Conservation (phyloP, 2,113 vertebrate species). For the Fregetta grallaria region DNA sequence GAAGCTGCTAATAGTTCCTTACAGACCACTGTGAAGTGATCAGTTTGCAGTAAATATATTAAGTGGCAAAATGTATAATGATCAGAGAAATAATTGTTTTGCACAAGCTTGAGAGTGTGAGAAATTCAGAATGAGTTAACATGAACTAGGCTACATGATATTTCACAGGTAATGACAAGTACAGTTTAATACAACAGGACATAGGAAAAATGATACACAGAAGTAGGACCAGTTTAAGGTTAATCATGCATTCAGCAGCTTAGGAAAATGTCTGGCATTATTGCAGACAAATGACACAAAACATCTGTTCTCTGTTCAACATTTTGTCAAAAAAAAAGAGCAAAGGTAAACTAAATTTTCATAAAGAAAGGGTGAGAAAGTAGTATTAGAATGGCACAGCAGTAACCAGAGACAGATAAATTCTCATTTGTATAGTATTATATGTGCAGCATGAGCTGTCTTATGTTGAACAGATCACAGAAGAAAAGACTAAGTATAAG, state of each 20-base stretch:
- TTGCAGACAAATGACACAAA: neutral
- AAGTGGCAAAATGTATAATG: neutral
- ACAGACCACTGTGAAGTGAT: neutral
- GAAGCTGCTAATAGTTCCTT: neutral
- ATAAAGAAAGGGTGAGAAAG: neutral
- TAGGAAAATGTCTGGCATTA: slow-evolving; percentile 13
- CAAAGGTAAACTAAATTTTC: neutral
- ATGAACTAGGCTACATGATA: neutral
- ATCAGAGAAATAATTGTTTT: neutral
- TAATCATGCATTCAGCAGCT: slow-evolving; percentile 28
- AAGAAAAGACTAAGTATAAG: neutral
- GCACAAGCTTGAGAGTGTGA: neutral
- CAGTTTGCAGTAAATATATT: neutral
- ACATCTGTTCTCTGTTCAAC: neutral
- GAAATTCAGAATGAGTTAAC: neutral
- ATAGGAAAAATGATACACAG: neutral
- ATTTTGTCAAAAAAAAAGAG: neutral
- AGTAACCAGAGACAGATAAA: neutral
- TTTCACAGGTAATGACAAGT: neutral
- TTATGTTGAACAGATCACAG: neutral
- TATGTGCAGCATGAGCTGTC: neutral
- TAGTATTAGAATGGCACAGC: neutral
- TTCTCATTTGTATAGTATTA: neutral
- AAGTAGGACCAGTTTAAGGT: slow-evolving; percentile 15
- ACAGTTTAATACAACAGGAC: neutral